Evolutionary conservation across 92 coral and sea anemone genomes (phyloP).

Genomic region (Epizoanthus rinbou): DNA sequence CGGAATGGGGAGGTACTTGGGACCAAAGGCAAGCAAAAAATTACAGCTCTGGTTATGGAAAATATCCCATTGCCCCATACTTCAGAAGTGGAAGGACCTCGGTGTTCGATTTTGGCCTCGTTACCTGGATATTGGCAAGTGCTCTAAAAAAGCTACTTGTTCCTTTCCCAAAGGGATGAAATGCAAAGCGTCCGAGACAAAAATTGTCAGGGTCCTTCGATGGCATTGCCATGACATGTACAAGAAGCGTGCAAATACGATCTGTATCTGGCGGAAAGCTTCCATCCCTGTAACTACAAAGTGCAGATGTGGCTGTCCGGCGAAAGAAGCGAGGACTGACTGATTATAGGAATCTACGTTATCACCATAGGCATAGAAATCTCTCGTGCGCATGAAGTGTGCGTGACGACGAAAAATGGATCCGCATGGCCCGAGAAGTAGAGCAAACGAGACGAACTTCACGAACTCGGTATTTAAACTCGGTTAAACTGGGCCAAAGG

Average conservation of each 20-base stretch:
- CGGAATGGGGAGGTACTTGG: slow-evolving; percentile 82
- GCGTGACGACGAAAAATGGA: background rate
- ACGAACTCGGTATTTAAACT: slow-evolving; percentile 12
- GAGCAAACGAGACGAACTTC: background rate
- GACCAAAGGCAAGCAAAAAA: slow-evolving; percentile 92
- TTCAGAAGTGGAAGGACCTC: slow-evolving; percentile 83
- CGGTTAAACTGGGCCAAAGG: slow-evolving; percentile 8
- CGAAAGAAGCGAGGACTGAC: background rate
- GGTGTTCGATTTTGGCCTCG: slow-evolving; percentile 91
- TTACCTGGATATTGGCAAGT: slow-evolving; percentile 82
- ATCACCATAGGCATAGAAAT: background rate
- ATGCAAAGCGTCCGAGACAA: slow-evolving; percentile 72
- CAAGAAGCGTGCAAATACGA: slow-evolving; percentile 47
- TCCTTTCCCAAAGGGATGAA: slow-evolving; percentile 95
- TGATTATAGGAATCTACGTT: background rate
- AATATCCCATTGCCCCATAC: slow-evolving; percentile 83
- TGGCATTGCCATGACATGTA: slow-evolving; percentile 79
- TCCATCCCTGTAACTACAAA: slow-evolving; percentile 68
- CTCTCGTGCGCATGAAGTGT: background rate
- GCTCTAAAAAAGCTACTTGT: slow-evolving; percentile 85
- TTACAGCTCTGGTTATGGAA: slow-evolving; percentile 98
- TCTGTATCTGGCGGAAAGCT: slow-evolving; percentile 78
- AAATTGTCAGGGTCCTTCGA: slow-evolving; percentile 61
- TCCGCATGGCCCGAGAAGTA: background rate
- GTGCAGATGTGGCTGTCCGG: slow-evolving; percentile 82